Evolutionary conservation across 2,113 vertebrate genomes (phyloP).

Genomic region (Connochaetes taurinus): DNA sequence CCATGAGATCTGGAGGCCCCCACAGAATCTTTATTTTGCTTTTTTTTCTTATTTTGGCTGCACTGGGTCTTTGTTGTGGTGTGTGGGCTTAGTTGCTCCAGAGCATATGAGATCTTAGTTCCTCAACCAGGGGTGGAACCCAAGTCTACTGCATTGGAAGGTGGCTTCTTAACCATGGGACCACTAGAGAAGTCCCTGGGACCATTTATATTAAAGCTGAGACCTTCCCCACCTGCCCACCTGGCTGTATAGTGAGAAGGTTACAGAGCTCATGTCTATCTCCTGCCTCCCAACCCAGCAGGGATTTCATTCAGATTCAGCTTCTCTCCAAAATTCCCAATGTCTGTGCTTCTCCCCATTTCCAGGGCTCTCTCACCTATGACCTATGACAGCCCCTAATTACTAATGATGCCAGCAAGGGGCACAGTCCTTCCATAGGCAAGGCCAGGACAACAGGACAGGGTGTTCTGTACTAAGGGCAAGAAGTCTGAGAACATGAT

Average conservation of each 20-base stretch:
- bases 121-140: no score
- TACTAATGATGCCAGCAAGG: fast-evolving
- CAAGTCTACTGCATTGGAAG: fast-evolving
- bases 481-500: background rate
- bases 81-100: background rate
- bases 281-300: background rate
- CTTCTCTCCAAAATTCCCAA: background rate
- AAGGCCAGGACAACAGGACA: background rate
- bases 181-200: no score
- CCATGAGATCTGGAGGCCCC: fast-evolving
- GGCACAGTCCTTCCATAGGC: background rate
- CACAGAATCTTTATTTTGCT: background rate
- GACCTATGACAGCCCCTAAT: background rate
- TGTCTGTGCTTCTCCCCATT: background rate
- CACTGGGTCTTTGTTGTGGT: background rate
- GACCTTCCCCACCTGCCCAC: background rate
- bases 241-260: fast-evolving
- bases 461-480: no score
- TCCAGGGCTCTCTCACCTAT: no score
- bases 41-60: background rate
- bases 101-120: background rate
- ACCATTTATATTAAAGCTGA: no score
- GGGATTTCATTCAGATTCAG: background rate
- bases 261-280: fast-evolving
- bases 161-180: no score